Base-by-base conservation (phyloP, 2,113 vertebrate species). In the rabbit (Oryctolagus cuniculus) region DNA sequence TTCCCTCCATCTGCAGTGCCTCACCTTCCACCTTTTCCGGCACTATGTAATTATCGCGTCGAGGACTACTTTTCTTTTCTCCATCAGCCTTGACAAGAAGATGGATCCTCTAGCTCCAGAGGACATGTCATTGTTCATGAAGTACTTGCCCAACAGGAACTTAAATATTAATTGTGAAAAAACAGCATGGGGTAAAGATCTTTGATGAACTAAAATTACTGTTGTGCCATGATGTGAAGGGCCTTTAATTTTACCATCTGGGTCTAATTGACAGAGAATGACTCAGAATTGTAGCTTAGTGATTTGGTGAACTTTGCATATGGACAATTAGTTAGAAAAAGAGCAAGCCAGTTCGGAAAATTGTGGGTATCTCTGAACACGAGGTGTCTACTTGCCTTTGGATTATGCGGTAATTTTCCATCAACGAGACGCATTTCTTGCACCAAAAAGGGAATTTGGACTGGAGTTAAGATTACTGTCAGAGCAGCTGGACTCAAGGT, bases 61-160 rank as follows among this genome's bases (percentile, higher is more conserved):
- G 36, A 36, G 29, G 79, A 92, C 88, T 89, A 89, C 96, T 96
- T 98, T 97, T 98, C 96, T 98, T 98, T 82, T 63, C 89, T 3
- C 13, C 80, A 96, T 98, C 97, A 96, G 77, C 19, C 96, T 90
- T 98, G 98, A 98, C 96, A 98, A 96, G 96, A 98, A 98, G 98
- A 98, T 98, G 66, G 98, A 97, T 25, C 97, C 96, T 96, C 86
- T 75, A 51, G 13, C 93, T 88, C 10, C 78, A 89, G 31, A 97
- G 89, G 87, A 94, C n/a, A 5, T 89, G 88, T 93, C 91, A 98
- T 91, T 97, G 97, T 94, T 97, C 96, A 79, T 89, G 91, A 96
- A 97, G 95, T 90, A 31, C 97, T 98, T 83, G 70, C 90, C 92
- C 96, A 96, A 98, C 94, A 95, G 90, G 91, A 98, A 98, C 78